Evolutionary conservation across 2,113 vertebrate species (phyloP), one percentile per base, ranked within the genome.

Genomic region (Genyomyrus donnyi): DNA sequence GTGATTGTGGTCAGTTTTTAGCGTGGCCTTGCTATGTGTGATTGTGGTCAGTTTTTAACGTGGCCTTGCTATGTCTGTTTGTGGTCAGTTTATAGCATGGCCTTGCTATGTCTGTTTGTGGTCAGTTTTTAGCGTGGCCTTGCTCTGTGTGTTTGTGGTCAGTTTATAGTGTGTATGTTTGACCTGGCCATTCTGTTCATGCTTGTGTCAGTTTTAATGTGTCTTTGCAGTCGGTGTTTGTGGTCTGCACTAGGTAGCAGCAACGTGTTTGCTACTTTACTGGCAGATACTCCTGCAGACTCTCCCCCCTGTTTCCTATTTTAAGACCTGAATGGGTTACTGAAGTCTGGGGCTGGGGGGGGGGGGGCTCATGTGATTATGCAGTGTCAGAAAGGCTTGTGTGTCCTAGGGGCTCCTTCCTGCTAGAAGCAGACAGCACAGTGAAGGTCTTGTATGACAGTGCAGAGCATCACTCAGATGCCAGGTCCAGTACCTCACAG

Each of bases 261-360:
- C 3, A 45, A 21, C 2, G 31, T 31, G 15, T 83, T 83, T 39
- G 11, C 27, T 31, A n/a, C 66, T 74, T 74, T 74, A 35, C 66
- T 74, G 66, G 11, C 66, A 27, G 27, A 13, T 35, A 74, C 66
- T 35, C 27, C 66, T 74, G 66, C 11, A 53, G 45, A 52, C 88
- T 8, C 15, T 49, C 42, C 49, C n/a, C 77, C n/a, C 3, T 89
- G 70, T 89, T 42, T 89, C 49, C 66, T 89, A 89, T 89, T 89
- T 89, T 52, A 83, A 89, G 88, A 13, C 27, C 66, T 39, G n/a
- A 83, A 49, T 46, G 48, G 88, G 62, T 80, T 27, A 46, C 45
- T 77, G 62, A 77, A 46, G 62, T 83, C 31, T 83, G 77, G 77
- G 39, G 77, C 31, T 1, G 15, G 39, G 39, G 74, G 10, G 35